Base-by-base conservation (phyloP, 35 echinoderm and acorn worm species). In the Hemicentrotus pulcherrimus region DNA sequence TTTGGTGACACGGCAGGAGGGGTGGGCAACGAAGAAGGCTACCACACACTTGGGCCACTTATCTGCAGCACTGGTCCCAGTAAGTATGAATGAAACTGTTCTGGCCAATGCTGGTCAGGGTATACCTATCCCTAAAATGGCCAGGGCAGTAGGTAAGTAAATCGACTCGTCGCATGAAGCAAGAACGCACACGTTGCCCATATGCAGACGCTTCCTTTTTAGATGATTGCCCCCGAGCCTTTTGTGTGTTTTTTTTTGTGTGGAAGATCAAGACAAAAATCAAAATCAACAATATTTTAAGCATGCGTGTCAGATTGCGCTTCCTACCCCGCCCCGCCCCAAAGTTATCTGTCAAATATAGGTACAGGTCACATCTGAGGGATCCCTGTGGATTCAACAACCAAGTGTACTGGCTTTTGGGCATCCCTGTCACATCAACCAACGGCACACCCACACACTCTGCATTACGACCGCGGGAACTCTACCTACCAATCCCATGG, bases 1-100 rank as follows among this genome's bases (percentile, higher is more conserved):
- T 96, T 97, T 33, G 96, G 96, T n/a, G 96, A 97, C 86, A 97
- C 96, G 11, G 92, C 71, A 16, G 96, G 95, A 16, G 95, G 91
- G 9, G 95, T 47, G 10, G 96, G 96, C 18, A 52, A 28, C 15
- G 92, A 95, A 19, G 96, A 97, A 60, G 96, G 95, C 0, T 94
- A 94, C 61, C 94, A 94, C 88, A 97, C 95, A 2, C 55, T 97
- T 46, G 96, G 96, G 22, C 94, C 94, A 22, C 92, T 97, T 28
- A 11, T 94, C 52, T 97, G 96, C 88, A 96, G 78, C 87, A 33
- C 96, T 50, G 95, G 95, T 28, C 95, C 92, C 22, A 41, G 96
- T 97, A 95, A 95, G 95, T 95, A 95, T 91, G 22, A 2, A 28
- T 78, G 22, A 28, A 78, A 78, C 65, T 78, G 65, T 18, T 78